These are phyloP conservation scores for Phataginus tricuspis DNA, from an alignment of 2,797 vertebrate species.

Conservation along the genomic window DNA sequence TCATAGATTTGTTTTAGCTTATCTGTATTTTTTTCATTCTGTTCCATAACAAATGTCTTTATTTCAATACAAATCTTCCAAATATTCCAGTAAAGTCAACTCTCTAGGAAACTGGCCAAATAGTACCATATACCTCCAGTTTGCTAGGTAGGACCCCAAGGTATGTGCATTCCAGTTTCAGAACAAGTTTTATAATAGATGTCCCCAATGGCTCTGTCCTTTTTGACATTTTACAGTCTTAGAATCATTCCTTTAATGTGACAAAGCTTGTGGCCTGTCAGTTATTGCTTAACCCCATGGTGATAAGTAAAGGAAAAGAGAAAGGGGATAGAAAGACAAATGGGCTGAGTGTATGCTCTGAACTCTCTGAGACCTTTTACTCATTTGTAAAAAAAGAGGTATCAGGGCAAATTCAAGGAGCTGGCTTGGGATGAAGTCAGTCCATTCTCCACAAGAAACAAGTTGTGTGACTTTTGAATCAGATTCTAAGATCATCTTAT, in stretches of 20 bases:
- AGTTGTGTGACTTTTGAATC: not conserved
- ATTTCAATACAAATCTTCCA: slow-evolving; percentile 22
- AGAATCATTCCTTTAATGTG: not conserved
- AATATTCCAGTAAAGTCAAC: not conserved
- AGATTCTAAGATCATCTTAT: not conserved
- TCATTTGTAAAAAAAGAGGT: not conserved
- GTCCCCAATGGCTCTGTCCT: not conserved
- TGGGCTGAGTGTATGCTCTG: not conserved
- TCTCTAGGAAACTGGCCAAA: not conserved
- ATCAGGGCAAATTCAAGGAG: not conserved
- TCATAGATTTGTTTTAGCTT: not conserved
- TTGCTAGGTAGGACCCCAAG: not conserved
- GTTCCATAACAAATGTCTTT: not conserved
- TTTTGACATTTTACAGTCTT: not conserved
- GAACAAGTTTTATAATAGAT: not conserved
- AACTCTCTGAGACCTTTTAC: not conserved
- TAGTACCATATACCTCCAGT: not conserved
- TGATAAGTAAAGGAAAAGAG: not conserved
- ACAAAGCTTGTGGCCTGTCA: not conserved
- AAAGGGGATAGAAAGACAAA: not conserved
- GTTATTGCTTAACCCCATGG: not conserved
- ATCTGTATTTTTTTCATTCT: not conserved
- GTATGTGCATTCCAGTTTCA: not conserved
- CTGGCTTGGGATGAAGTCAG: not conserved
- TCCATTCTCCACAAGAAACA: not conserved